Percentiles rank a stretch among this genome's conserved stretches.
These are phyloP conservation scores for Rhinatrema bivittatum DNA, from an alignment of 2,797 vertebrate genomes.

Conservation along the genomic window DNA sequence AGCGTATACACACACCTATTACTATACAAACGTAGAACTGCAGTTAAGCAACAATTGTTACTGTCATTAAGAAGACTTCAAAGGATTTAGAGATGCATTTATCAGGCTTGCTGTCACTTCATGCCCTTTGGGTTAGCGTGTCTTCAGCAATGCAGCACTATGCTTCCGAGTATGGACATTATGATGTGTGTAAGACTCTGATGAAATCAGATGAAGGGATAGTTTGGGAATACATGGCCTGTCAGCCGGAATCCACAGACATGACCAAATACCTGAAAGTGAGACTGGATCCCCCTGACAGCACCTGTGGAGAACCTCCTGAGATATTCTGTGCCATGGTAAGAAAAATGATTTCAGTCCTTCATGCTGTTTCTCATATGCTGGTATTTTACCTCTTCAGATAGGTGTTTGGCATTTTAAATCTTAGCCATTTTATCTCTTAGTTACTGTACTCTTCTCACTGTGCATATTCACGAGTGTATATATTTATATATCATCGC, in stretches of 20 bases:
- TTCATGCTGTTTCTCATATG: no score
- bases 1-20: conserved; percentile 1
- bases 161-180: conserved; percentile 91
- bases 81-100: conserved; percentile 80
- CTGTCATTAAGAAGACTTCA: conserved; percentile 17
- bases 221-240: conserved; percentile 98
- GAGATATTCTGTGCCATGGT: conserved; percentile 97
- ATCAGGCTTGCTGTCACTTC: conserved; percentile 77
- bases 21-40: no score
- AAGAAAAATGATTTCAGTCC: conserved; percentile 45
- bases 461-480: no score
- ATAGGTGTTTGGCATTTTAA: no score
- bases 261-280: conserved; percentile 93
- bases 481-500: no score
- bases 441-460: no score
- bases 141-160: conserved; percentile 84
- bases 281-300: conserved; percentile 86
- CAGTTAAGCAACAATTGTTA: no score
- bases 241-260: conserved; percentile 90
- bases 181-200: conserved; percentile 92
- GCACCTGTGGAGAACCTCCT: conserved; percentile 93
- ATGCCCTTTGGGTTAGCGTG: conserved; percentile 78
- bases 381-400: no score
- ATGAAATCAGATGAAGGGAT: conserved; percentile 89
- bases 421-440: no score